phyloP scores from a whole-genome alignment of 2,797 vertebrate genomes.

The Pseudotriccus pelzelni region DNA sequence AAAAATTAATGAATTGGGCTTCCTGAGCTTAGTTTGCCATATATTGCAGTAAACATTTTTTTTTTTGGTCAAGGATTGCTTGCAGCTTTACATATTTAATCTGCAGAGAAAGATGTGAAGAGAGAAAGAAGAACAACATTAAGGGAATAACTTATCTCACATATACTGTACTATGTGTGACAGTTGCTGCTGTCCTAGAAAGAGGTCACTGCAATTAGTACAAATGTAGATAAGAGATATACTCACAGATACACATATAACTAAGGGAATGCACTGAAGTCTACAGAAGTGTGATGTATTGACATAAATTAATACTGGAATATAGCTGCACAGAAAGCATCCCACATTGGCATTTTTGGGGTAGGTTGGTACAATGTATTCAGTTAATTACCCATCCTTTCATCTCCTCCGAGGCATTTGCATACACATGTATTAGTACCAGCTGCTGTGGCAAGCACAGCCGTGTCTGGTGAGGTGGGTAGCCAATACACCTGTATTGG shows the following conservation, averaged over 20 bases:
- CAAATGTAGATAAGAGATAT: not conserved
- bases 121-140: not conserved
- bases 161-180: not conserved
- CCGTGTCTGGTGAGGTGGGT: not conserved
- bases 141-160: not conserved
- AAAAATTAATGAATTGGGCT: conserved; percentile 41
- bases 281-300: not conserved
- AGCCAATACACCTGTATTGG: not conserved
- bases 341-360: not conserved
- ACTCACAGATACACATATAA: not conserved
- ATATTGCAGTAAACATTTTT: conserved; percentile 5
- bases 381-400: not conserved
- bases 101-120: not conserved
- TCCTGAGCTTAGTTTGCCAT: not conserved
- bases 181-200: not conserved
- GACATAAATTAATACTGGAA: not conserved
- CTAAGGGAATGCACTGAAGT: not conserved
- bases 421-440: not conserved
- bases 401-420: not conserved
- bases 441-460: not conserved
- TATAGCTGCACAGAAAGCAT: not conserved
- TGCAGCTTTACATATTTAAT: conserved; percentile 25
- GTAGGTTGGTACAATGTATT: not conserved
- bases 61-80: not conserved
- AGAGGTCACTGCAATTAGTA: not conserved